Evolutionary conservation across 2,797 vertebrate species (phyloP).

Genomic region (Natrix natrix): DNA sequence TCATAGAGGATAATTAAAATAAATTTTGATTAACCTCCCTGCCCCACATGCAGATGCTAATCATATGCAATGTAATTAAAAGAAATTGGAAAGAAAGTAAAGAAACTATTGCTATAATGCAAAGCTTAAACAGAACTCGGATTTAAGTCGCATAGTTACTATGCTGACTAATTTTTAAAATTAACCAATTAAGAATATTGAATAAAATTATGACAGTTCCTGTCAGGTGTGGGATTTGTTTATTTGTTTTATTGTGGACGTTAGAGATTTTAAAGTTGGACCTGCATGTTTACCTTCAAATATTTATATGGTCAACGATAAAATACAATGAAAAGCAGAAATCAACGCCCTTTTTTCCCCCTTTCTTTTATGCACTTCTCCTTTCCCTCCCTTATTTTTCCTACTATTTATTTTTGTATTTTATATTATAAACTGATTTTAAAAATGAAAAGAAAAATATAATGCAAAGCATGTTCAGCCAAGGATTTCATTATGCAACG

Average conservation of each 20-base stretch:
- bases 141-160: background rate
- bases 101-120: background rate
- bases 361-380: background rate
- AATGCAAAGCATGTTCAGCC: background rate
- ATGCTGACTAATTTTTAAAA: background rate
- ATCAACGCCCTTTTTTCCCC: background rate
- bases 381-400: background rate
- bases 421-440: background rate
- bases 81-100: background rate
- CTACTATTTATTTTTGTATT: background rate
- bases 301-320: background rate
- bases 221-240: background rate
- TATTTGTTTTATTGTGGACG: background rate
- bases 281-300: background rate
- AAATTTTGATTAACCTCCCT: background rate
- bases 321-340: background rate
- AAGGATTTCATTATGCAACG: background rate
- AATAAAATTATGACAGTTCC: background rate
- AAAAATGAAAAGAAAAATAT: background rate
- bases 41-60: background rate
- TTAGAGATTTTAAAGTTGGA: background rate
- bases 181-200: background rate
- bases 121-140: background rate
- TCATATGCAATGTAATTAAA: background rate
- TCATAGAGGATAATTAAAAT: background rate